A percentile compares a stretch with the other conserved stretches of the same genome.
These are phyloP conservation scores for Pipistrellus nathusii DNA, from an alignment of 2,797 vertebrate genomes.

Conservation along the genomic window DNA sequence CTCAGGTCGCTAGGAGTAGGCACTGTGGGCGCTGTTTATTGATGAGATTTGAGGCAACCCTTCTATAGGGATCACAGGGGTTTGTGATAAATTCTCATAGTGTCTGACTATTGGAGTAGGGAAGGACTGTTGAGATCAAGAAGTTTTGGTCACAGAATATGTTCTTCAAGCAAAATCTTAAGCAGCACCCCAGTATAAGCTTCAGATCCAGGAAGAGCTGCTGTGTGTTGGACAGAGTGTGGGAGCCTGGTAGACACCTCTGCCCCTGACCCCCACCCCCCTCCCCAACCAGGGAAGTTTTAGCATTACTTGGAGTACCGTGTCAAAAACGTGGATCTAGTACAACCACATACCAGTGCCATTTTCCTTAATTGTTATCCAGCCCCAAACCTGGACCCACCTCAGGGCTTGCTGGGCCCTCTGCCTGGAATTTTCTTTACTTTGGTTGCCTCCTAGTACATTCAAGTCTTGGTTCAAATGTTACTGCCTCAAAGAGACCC, in stretches of 20 bases:
- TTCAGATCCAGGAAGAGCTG: background rate
- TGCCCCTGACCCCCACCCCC: too few species aligned
- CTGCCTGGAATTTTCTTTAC: background rate
- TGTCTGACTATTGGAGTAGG: background rate
- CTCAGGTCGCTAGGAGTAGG: background rate
- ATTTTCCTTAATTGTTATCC: background rate
- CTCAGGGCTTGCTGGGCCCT: background rate
- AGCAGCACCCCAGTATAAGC: background rate
- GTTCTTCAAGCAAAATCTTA: slow-evolving; percentile 21
- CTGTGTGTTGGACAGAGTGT: background rate
- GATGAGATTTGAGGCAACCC: background rate
- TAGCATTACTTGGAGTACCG: background rate
- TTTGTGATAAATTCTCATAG: background rate
- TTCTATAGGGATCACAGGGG: background rate
- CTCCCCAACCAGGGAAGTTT: background rate
- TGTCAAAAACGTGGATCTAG: background rate
- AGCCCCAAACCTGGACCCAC: background rate
- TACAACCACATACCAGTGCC: background rate
- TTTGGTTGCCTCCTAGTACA: background rate
- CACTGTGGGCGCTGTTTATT: background rate
- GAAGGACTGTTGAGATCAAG: background rate
- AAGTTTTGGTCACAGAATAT: background rate
- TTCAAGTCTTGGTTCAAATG: background rate
- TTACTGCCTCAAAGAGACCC: background rate
- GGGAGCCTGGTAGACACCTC: background rate